A percentile compares a stretch with the other conserved stretches of the same genome.
Conservation (phyloP, 1,140 invertebrate species). For the Drosophila lini region DNA sequence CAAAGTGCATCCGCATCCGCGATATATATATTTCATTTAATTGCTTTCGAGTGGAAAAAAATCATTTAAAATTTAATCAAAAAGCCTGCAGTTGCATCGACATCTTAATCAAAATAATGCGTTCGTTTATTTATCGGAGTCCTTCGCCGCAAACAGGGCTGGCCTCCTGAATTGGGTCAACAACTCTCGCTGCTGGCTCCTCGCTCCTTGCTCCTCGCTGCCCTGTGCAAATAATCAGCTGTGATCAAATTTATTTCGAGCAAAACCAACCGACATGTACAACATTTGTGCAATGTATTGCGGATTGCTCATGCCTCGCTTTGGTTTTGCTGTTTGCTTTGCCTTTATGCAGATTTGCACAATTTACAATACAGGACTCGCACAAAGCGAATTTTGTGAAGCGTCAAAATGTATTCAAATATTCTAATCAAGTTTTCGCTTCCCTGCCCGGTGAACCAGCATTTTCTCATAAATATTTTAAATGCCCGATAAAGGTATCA, state of each 20-base stretch:
- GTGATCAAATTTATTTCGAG: slow-evolving; percentile 63
- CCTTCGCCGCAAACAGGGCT: slow-evolving; percentile 12
- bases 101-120: slow-evolving; percentile 50
- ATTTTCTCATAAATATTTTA: slow-evolving; percentile 31
- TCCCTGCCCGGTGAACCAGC: slow-evolving; percentile 18
- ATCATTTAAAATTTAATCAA: slow-evolving; percentile 54
- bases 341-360: slow-evolving; percentile 50
- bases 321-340: slow-evolving; percentile 32
- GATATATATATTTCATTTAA: slow-evolving; percentile 23
- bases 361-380: slow-evolving; percentile 53
- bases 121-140: slow-evolving; percentile 39
- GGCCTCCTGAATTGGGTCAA: slow-evolving; percentile 43
- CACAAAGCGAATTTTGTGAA: slow-evolving; percentile 29
- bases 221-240: slow-evolving; percentile 64
- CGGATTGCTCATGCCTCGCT: slow-evolving; percentile 28
- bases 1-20: background rate
- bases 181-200: slow-evolving; percentile 3
- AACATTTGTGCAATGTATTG: slow-evolving; percentile 36
- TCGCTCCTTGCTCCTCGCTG: background rate
- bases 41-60: slow-evolving; percentile 26
- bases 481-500: slow-evolving; percentile 4
- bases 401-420: slow-evolving; percentile 68
- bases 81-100: slow-evolving; percentile 4
- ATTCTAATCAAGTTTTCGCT: slow-evolving; percentile 49
- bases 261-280: slow-evolving; percentile 29